These are phyloP conservation scores for Diglossa cyanea DNA, from an alignment of 2,797 vertebrate genomes.

Conservation along the genomic window DNA sequence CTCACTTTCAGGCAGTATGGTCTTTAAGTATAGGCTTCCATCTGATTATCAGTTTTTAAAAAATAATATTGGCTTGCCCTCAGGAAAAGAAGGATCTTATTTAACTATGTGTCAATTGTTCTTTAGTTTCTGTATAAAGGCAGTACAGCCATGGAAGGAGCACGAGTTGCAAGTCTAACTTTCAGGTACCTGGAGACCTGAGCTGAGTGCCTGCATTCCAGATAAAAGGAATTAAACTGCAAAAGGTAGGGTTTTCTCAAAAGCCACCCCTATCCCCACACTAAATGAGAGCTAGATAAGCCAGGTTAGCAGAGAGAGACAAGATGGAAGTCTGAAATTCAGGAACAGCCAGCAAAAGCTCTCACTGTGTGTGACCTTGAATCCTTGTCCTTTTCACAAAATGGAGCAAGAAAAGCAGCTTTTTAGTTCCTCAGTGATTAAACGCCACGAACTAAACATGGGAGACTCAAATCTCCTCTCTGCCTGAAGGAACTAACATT, in stretches of 20 bases:
- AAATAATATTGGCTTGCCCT: neutral
- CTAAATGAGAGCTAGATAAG: neutral
- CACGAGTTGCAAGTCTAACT: neutral
- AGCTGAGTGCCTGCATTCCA: neutral
- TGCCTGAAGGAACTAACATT: conserved; percentile 35
- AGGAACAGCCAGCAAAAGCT: neutral
- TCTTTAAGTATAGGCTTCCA: neutral
- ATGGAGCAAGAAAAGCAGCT: neutral
- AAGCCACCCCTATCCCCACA: neutral
- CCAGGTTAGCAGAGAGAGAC: neutral
- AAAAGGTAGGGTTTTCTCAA: neutral
- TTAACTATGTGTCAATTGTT: neutral
- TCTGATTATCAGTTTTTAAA: neutral
- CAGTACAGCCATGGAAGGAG: neutral
- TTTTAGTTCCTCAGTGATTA: neutral
- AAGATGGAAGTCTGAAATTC: neutral
- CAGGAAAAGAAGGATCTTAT: neutral
- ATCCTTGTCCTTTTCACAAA: neutral
- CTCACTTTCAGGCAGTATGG: neutral
- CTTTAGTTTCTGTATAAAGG: neutral
- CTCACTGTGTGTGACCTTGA: neutral
- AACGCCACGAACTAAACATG: neutral
- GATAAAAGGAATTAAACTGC: neutral
- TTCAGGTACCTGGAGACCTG: neutral
- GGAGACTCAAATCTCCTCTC: conserved; percentile 23